Base-by-base conservation (phyloP, 2,797 vertebrate genomes). In the Halcyon badia region DNA sequence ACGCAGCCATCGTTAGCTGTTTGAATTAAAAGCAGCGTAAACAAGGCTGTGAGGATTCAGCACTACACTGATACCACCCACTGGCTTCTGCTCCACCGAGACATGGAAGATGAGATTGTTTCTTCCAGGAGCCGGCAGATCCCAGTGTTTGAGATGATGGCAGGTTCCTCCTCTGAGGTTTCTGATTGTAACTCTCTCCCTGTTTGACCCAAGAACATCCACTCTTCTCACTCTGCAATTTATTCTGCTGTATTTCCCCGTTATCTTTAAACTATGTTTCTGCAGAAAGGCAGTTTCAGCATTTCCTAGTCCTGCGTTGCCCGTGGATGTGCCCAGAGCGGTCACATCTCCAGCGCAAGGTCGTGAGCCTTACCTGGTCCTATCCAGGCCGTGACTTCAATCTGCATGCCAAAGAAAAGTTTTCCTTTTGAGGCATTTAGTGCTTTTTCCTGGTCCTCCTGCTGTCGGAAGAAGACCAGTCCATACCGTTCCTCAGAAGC, bases 331-430 rank as follows among this genome's bases (percentile, higher is more conserved):
- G 11, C 56, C 52, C n/a, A 14, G 54, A 58, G 31, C 1, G 0
- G 22, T 10, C 51, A 70, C 2, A 0, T 0, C 0, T 7, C 44
- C 65, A 4, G 5, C 0, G 6, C 26, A 41, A 52, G 22, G 13
- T 17, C 21, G 5, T 13, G 44, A 87, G 2, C 28, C 98, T 96
- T 98, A 99, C 99, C 99, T 76, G 99, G 99, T 71, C 99, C 99
- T 96, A 99, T 99, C 99, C 99, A 99, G 20, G 99, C 99, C 0
- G 99, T 99, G 86, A 99, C 99, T 87, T 99, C 99, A 61, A 99
- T 99, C 97, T 99, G 99, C 99, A 99, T 99, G 95, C 99, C 99
- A 96, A 99, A 99, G 98, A 99, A 99, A 49, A 99, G 99, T 93
- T 99, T 99, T 81, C 99, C 99, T 97, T 99, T 99, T 73, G 99